phyloP scores from a whole-genome alignment of 2,888 invertebrate genomes.

The Nebria brevicollis region DNA sequence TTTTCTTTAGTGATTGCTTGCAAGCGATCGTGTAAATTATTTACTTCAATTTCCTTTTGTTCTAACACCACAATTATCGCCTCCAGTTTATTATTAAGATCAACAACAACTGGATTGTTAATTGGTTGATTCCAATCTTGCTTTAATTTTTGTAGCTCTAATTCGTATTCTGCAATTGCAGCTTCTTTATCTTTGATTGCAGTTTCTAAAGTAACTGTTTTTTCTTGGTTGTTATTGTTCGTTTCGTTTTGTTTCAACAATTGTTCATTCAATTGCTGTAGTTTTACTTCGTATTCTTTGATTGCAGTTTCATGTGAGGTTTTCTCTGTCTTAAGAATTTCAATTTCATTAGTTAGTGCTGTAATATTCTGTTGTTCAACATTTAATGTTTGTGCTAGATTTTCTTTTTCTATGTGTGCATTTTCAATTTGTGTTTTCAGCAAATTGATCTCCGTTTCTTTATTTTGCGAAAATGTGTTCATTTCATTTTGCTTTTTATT shows the following conservation, averaged over 20 bases:
- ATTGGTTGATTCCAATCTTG: conserved; percentile 41
- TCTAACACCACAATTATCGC: conserved; percentile 45
- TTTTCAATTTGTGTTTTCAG: conserved; percentile 43
- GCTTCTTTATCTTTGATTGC: conserved; percentile 45
- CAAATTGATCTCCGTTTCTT: conserved; percentile 35
- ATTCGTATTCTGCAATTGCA: conserved; percentile 38
- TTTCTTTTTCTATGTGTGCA: conserved; percentile 43
- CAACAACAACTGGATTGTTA: conserved; percentile 45
- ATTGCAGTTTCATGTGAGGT: conserved; percentile 42
- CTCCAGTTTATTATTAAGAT: conserved; percentile 42
- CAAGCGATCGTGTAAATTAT: conserved; percentile 24
- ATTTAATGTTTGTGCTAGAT: conserved; percentile 27
- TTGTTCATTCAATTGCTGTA: conserved; percentile 51
- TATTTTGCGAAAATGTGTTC: conserved; percentile 22
- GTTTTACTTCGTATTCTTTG: conserved; percentile 51
- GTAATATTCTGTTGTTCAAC: conserved; percentile 39
- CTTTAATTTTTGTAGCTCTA: conserved; percentile 34
- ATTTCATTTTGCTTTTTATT: conserved; percentile 39
- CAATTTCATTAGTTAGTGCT: conserved; percentile 50
- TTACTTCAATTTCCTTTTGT: conserved; percentile 42
- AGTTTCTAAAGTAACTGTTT: conserved; percentile 45
- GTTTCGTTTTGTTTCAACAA: conserved; percentile 49
- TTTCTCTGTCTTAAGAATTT: conserved; percentile 47
- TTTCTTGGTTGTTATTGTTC: conserved; percentile 45
- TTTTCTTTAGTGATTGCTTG: conserved; percentile 49